Evolutionary conservation across 2,888 invertebrate genomes (phyloP).

Genomic region (Branchellion lobata): DNA sequence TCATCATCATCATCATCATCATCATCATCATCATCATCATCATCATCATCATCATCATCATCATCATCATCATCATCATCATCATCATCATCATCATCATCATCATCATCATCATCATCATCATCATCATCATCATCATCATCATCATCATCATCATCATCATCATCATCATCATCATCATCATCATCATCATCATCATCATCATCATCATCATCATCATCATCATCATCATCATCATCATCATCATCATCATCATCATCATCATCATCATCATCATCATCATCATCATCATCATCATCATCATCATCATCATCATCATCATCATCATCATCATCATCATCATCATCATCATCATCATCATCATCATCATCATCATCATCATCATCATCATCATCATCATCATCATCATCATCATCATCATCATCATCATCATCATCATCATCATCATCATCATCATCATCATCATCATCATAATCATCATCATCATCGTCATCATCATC

Average conservation of each 20-base stretch:
- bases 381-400: too few species aligned
- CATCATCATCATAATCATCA: constrained; percentile 34
- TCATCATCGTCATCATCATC: constrained; percentile 34
- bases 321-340: background rate
- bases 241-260: background rate
- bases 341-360: background rate
- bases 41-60: constrained; percentile 22
- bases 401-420: too few species aligned
- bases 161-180: constrained; percentile 32
- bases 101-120: constrained; percentile 24
- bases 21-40: constrained; percentile 31
- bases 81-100: constrained; percentile 22
- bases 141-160: constrained; percentile 22
- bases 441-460: constrained; percentile 33
- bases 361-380: background rate
- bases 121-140: constrained; percentile 34
- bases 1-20: constrained; percentile 28
- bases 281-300: too few species aligned
- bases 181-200: constrained; percentile 27
- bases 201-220: constrained; percentile 16
- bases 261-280: too few species aligned
- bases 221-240: constrained; percentile 30
- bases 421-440: too few species aligned
- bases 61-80: constrained; percentile 35
- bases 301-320: constrained; percentile 10